Conservation (phyloP, 2,888 invertebrate species). For the Horisme vitalbata region DNA sequence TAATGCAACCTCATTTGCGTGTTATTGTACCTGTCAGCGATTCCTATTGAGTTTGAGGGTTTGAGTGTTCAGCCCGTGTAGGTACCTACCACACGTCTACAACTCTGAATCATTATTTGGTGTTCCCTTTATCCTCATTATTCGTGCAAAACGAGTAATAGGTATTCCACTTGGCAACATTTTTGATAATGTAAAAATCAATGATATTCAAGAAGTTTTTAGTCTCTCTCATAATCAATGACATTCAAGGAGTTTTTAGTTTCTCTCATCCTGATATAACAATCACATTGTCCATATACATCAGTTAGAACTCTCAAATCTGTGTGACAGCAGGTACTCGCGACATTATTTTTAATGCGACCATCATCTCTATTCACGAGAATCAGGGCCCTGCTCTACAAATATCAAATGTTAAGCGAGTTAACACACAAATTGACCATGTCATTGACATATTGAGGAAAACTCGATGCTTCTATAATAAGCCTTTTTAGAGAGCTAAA, state of each 20-base stretch:
- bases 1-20: slow-evolving; percentile 13
- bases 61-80: slow-evolving; percentile 5
- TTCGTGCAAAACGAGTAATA: slow-evolving; percentile 60
- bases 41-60: slow-evolving; percentile 11
- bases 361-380: too few relatives aligned
- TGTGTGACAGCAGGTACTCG: too few relatives aligned
- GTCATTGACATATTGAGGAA: slow-evolving; percentile 74
- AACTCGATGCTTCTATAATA: slow-evolving; percentile 52
- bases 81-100: slow-evolving; percentile 20
- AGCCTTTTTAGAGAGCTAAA: slow-evolving; percentile 41
- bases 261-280: too few relatives aligned
- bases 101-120: slow-evolving; percentile 69
- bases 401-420: slow-evolving; percentile 4
- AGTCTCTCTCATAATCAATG: too few relatives aligned
- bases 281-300: too few relatives aligned
- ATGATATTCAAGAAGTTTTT: too few relatives aligned
- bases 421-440: slow-evolving; percentile 41
- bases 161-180: too few relatives aligned
- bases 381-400: too few relatives aligned
- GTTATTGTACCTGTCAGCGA: slow-evolving; percentile 11
- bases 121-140: slow-evolving; percentile 65
- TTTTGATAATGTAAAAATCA: too few relatives aligned
- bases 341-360: too few relatives aligned
- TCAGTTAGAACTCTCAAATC: too few relatives aligned
- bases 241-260: too few relatives aligned